A percentile compares a stretch with the other conserved stretches of the same genome.
phyloP scores from a whole-genome alignment of 1,140 invertebrate genomes.

The Nomia melanderi region DNA sequence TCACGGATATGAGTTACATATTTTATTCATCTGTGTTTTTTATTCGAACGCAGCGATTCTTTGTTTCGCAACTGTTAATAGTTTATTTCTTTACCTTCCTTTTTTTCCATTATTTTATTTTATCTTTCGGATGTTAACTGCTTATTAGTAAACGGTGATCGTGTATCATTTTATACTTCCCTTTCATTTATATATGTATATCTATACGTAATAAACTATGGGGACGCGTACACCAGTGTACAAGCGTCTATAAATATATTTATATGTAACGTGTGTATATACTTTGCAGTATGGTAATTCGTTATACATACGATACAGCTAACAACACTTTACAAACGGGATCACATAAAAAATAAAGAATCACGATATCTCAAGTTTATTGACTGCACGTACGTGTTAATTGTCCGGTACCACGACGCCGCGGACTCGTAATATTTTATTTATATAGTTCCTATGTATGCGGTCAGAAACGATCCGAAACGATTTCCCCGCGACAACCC shows the following conservation, averaged over 20 bases:
- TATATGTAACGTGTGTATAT: constrained; percentile 37
- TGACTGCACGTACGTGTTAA: constrained; percentile 49
- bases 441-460: constrained; percentile 15
- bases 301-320: constrained; percentile 49
- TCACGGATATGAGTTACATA: constrained; percentile 35
- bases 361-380: constrained; percentile 55
- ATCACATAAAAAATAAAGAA: constrained; percentile 67
- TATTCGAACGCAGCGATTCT: constrained; percentile 29
- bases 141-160: constrained; percentile 32
- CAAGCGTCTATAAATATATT: constrained; percentile 41
- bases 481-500: neutral
- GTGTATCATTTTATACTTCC: constrained; percentile 7
- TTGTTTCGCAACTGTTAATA: constrained; percentile 25
- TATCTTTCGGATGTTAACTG: neutral
- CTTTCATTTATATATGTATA: constrained; percentile 4
- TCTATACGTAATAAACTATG: constrained; percentile 43
- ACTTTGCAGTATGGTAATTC: constrained; percentile 10
- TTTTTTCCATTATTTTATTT: constrained; percentile 6
- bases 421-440: constrained; percentile 21
- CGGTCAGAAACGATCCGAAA: constrained; percentile 9
- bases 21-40: constrained; percentile 7
- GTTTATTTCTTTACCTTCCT: neutral
- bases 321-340: constrained; percentile 63
- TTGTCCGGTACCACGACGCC: constrained; percentile 5
- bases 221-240: constrained; percentile 44